Conservation (phyloP, 2,888 invertebrate species). For the Thalpophila matura region DNA sequence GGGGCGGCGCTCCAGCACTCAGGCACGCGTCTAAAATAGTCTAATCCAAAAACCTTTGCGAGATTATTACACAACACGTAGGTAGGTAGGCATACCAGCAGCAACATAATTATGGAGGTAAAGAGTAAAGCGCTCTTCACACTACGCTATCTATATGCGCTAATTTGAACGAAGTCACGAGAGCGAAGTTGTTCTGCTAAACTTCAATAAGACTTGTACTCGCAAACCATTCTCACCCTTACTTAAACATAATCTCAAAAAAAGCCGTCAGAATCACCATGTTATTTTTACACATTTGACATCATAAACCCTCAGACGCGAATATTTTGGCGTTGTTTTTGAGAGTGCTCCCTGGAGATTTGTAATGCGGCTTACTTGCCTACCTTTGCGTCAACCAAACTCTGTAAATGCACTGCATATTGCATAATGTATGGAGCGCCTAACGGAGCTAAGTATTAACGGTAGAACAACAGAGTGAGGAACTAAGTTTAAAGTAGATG, state of each 20-base stretch:
- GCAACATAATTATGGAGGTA: neutral
- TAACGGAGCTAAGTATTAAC: slow-evolving; percentile 10
- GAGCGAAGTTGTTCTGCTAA: too few species aligned
- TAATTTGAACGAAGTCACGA: neutral
- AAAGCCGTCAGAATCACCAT: too few species aligned
- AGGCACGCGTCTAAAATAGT: slow-evolving; percentile 1
- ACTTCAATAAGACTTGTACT: neutral
- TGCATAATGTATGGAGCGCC: slow-evolving; percentile 11
- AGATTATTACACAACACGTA: slow-evolving; percentile 1
- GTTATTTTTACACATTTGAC: too few species aligned
- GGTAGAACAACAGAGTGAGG: slow-evolving; percentile 5
- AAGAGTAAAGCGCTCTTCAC: neutral
- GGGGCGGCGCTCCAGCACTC: slow-evolving; percentile 17
- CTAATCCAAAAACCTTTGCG: slow-evolving; percentile 3
- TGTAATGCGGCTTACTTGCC: neutral
- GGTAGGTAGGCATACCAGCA: neutral
- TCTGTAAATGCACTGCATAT: neutral
- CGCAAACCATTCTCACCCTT: neutral
- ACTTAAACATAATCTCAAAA: neutral
- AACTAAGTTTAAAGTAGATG: slow-evolving; percentile 33
- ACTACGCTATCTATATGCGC: neutral
- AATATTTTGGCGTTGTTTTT: neutral
- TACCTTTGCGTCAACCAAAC: too few species aligned
- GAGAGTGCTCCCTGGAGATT: neutral
- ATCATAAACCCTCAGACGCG: too few species aligned